Evolutionary conservation across 2,888 invertebrate genomes (phyloP), one percentile per base, ranked within the genome.

Genomic region (Bellardia bayeri): DNA sequence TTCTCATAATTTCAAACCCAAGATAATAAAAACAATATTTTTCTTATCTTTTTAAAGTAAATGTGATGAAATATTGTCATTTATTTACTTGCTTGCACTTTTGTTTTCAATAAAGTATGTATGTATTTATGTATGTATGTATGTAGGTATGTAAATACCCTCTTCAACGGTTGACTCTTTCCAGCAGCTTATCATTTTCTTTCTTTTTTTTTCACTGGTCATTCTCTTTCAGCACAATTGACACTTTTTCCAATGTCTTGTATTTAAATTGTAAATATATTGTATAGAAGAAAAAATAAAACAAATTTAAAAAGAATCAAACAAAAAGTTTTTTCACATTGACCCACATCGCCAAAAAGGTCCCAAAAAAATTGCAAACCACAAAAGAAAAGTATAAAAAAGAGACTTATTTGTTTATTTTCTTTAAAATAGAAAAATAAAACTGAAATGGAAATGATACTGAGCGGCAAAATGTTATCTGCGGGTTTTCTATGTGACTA

Each of bases 301-400:
- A n/a, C 54, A 63, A 42, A n/a, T 63, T 40, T 40, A n/a, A 23
- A 61, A 58, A 7, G 5, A 40, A 16, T 4, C 13, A 63, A 30
- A 68, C 1, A 30, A 33, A 68, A 58, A 49, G 16, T 54, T n/a
- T 49, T 23, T 69, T 79, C 37, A 82, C 86, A 79, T 82, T 86
- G 86, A 86, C 82, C 82, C 74, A 82, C n/a, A 79, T 79, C 54
- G 30, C 56, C 63, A 54, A n/a, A 42, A 76, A 49, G 3, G 51
- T 13, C 42, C 16, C 40, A 58, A 58, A 30, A 45, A 72, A 66
- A 69, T 51, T 63, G 85, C 80, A 75, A 69, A 30, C 58, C 45
- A 81, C 74, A 6, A 33, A 6, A 45, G 37, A n/a, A 69, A 69
- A 37, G 33, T 30, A 7, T 13, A 42, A 42, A 61, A 61, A 51